These are phyloP conservation scores for Streptopelia turtur DNA, from an alignment of 2,797 vertebrate species.

Conservation along the genomic window DNA sequence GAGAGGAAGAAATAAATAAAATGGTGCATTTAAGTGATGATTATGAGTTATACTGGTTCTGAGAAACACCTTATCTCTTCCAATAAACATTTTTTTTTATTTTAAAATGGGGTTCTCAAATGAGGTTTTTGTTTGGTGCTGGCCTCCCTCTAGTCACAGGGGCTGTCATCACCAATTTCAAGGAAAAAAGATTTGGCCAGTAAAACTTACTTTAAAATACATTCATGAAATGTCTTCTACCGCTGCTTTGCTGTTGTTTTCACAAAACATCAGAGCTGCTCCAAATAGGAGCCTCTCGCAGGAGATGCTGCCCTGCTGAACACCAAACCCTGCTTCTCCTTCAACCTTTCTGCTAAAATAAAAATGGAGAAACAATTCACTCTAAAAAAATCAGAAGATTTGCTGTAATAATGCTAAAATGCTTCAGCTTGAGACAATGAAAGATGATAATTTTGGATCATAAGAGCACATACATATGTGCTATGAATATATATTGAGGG, in stretches of 20 bases:
- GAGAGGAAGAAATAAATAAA: not conserved
- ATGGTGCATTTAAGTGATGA: not conserved
- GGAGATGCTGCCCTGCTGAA: not conserved
- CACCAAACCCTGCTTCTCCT: not conserved
- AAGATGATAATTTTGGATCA: not conserved
- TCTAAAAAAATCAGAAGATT: not conserved
- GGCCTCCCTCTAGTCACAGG: not conserved
- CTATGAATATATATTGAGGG: not conserved
- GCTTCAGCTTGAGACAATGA: not conserved
- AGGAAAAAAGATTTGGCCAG: not conserved
- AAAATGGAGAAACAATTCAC: not conserved
- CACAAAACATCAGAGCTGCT: not conserved
- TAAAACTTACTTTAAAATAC: not conserved
- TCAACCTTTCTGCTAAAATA: not conserved
- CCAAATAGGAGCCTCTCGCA: not conserved
- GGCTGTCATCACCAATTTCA: not conserved
- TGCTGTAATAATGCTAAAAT: not conserved
- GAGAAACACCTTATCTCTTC: not conserved
- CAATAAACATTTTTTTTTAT: not conserved
- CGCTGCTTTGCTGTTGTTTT: not conserved
- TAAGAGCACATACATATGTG: not conserved
- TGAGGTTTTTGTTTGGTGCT: not conserved
- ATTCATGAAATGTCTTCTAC: not conserved
- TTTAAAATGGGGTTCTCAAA: not conserved
- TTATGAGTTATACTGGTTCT: not conserved